These are phyloP conservation scores for Limnephilus lunatus DNA, from an alignment of 2,888 invertebrate genomes.

Conservation along the genomic window DNA sequence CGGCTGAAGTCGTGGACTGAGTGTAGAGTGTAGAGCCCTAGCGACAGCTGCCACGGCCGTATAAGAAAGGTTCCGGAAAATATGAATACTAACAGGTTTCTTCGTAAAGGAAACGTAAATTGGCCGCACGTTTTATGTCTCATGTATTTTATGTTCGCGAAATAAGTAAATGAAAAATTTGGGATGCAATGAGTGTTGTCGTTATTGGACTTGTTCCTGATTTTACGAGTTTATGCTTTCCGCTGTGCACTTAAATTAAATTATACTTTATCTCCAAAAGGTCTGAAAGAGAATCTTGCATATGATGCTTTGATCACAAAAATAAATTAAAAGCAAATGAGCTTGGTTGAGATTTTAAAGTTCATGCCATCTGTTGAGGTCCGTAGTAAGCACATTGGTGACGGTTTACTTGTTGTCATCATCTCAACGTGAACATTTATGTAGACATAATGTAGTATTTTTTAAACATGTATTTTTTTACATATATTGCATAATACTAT, in stretches of 20 bases:
- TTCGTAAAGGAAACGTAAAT: conserved; percentile 31
- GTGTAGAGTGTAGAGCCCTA: not conserved
- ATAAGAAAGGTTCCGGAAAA: conserved; percentile 54
- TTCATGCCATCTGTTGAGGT: too few species aligned
- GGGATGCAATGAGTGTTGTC: not conserved
- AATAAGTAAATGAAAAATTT: conserved; percentile 35
- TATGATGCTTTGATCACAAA: too few species aligned
- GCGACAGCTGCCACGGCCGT: conserved; percentile 60
- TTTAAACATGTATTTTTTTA: too few species aligned
- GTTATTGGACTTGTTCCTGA: not conserved
- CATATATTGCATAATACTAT: too few species aligned
- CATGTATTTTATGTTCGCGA: conserved; percentile 18
- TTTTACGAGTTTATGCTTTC: not conserved
- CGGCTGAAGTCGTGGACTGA: not conserved
- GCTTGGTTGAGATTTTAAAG: too few species aligned
- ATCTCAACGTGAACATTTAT: too few species aligned
- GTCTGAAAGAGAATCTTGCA: not conserved
- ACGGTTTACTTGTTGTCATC: too few species aligned
- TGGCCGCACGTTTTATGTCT: conserved; percentile 30
- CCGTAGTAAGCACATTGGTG: too few species aligned
- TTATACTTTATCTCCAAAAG: not conserved
- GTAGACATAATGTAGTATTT: too few species aligned
- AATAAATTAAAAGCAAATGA: too few species aligned
- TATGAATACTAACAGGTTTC: conserved; percentile 55
- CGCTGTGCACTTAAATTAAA: not conserved